Percentiles rank a stretch among this genome's conserved stretches.
These are phyloP conservation scores for Tylochromis polylepis DNA, from an alignment of 2,113 vertebrate species.

Conservation along the genomic window DNA sequence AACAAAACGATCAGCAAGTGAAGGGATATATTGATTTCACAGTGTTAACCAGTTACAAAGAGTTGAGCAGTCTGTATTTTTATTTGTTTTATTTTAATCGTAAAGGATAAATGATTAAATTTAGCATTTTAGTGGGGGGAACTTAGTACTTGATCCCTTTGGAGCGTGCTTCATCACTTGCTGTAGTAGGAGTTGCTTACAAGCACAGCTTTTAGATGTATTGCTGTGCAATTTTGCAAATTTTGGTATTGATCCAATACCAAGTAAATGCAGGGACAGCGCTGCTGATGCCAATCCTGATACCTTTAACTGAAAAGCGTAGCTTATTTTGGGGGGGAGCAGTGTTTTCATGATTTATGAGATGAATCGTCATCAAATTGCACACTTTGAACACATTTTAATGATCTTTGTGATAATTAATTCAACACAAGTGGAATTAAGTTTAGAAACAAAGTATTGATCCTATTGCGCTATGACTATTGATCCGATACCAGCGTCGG, in stretches of 20 bases:
- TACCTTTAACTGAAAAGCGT: background rate
- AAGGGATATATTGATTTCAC: background rate
- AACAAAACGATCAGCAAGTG: background rate
- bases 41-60: background rate
- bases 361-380: background rate
- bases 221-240: background rate
- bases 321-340: background rate
- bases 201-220: background rate
- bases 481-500: background rate
- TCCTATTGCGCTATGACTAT: background rate
- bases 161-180: background rate
- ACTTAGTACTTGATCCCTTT: background rate
- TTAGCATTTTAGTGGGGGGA: background rate
- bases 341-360: too few relatives aligned
- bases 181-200: background rate
- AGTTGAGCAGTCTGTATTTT: background rate
- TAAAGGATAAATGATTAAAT: background rate
- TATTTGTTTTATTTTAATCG: background rate
- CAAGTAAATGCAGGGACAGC: background rate
- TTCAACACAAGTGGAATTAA: too few relatives aligned
- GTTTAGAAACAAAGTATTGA: background rate
- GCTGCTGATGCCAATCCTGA: background rate
- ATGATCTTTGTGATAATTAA: too few relatives aligned
- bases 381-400: background rate
- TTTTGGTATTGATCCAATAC: background rate